These are phyloP conservation scores for Bucco capensis DNA, from an alignment of 2,113 vertebrate genomes.

Conservation along the genomic window DNA sequence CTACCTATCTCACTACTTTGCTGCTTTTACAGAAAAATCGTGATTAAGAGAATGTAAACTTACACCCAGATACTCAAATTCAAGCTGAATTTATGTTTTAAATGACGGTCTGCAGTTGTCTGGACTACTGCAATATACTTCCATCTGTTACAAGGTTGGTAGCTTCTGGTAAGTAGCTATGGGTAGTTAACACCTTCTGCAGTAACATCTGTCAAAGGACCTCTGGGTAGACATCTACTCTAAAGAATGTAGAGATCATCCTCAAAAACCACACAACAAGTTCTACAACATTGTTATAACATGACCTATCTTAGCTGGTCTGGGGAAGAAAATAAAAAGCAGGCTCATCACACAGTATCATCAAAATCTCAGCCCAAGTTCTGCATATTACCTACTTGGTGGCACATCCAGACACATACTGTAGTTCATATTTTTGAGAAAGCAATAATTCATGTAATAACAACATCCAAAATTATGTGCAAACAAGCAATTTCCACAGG, in stretches of 20 bases:
- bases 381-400: not conserved
- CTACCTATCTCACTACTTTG: not conserved
- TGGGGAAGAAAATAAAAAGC: not conserved
- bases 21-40: not conserved
- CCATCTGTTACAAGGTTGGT: not conserved
- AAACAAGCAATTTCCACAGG: not conserved
- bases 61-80: not conserved
- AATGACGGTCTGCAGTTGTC: fast-evolving
- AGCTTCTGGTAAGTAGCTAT: not conserved
- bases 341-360: not conserved
- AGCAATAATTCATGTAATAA: not conserved
- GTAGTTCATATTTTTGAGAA: not conserved
- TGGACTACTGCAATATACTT: not conserved
- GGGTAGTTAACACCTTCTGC: not conserved
- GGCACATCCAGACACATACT: not conserved
- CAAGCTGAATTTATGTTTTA: not conserved
- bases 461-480: not conserved
- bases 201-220: not conserved
- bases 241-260: not conserved
- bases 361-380: not conserved
- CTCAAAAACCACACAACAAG: not conserved
- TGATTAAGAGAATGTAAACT: not conserved
- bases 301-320: not conserved
- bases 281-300: not conserved
- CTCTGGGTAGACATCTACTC: not conserved